These are phyloP conservation scores for Hemichromis elongatus DNA, from an alignment of 2,113 vertebrate genomes.

Conservation along the genomic window DNA sequence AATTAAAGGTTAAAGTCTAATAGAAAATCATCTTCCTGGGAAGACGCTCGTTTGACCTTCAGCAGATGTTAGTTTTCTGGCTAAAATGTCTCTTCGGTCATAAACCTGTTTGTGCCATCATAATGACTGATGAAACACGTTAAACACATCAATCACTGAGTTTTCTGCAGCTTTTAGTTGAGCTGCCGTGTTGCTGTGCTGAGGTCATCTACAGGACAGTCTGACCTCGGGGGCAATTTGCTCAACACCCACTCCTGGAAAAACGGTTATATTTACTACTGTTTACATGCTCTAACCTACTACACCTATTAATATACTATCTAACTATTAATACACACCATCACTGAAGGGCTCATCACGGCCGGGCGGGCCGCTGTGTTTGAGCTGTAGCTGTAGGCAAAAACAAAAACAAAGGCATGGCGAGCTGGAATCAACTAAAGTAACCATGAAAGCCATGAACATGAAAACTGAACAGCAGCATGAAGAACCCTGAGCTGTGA, in stretches of 20 bases:
- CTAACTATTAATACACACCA: background rate
- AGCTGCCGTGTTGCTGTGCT: background rate
- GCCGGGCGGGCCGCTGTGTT: background rate
- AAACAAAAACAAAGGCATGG: background rate
- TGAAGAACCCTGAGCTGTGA: too few relatives aligned
- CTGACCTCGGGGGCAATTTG: background rate
- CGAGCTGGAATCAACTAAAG: background rate
- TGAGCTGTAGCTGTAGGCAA: background rate
- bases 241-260: background rate
- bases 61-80: background rate
- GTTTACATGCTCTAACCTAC: background rate
- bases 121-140: background rate
- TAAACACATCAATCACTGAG: background rate
- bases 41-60: constrained; percentile 8
- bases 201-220: background rate
- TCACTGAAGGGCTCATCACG: background rate
- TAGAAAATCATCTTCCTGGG: constrained; percentile 2
- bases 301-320: background rate
- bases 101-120: background rate
- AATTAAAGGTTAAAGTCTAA: constrained; percentile 25
- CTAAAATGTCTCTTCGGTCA: background rate
- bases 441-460: too few relatives aligned
- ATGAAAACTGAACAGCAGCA: too few relatives aligned
- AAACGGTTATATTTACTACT: background rate
- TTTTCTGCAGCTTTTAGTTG: background rate